Evolutionary conservation across 2,797 vertebrate genomes (phyloP), one percentile per base, ranked within the genome.

Genomic region (Phataginus tetradactyla): DNA sequence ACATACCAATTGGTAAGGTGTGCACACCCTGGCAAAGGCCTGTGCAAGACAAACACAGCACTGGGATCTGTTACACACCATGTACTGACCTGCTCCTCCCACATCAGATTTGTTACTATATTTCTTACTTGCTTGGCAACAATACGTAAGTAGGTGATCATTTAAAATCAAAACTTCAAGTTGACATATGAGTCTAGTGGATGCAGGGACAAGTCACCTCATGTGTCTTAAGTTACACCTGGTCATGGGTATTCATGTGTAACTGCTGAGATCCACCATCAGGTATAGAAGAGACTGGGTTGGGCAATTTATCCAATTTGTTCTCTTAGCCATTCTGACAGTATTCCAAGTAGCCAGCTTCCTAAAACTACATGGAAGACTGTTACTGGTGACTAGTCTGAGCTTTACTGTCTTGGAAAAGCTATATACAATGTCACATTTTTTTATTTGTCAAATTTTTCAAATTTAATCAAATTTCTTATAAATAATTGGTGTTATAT

Each of bases 131-230:
- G 85, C 81, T 88, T 96, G 81, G 90, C 88, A 96, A 92, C 21
- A 86, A 49, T 72, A 39, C 39, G 39, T 39, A 89, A 81, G 66
- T 69, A 37, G 49, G 39, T 74, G 39, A 95, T 61, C 63, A 75
- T 90, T 79, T 96, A 69, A 89, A 95, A 55, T 61, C 71, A 93
- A 95, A 87, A 90, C 96, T 94, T 20, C 34, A 79, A 85, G 49
- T 57, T 97, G 39, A 85, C 87, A 78, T 45, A 45, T 92, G 66
- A 72, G 83, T 83, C 49, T 0, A 0, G 55, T 90, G 80, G 89
- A 66, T 39, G 37, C 71, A 77, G 45, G 45, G 53, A 51, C 80
- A 71, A 79, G 57, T 71, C 72, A 68, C 45, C 18, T 86, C 53
- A 37, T 90, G 74, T 77, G 45, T 92, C 93, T 84, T 49, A 49